Percentiles rank a stretch among this genome's conserved stretches.
These are phyloP conservation scores for Leuctra nigra DNA, from an alignment of 2,888 invertebrate genomes.

Conservation along the genomic window DNA sequence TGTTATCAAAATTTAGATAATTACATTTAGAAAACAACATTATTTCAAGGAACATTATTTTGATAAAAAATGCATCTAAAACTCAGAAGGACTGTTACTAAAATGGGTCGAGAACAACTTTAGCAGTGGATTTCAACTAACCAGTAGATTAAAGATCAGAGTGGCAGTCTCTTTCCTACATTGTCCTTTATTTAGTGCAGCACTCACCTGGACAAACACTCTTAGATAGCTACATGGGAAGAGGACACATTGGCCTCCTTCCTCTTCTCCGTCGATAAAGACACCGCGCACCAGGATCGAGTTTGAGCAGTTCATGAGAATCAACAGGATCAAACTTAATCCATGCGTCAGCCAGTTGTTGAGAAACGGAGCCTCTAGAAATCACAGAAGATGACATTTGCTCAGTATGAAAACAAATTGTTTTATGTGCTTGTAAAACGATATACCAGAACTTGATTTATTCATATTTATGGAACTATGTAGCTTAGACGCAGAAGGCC, in stretches of 20 bases:
- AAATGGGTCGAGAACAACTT: background rate
- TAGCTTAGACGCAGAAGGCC: too few relatives aligned
- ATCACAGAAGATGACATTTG: too few relatives aligned
- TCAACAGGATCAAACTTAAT: conserved; percentile 63
- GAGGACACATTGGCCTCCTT: conserved; percentile 72
- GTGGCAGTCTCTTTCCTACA: too few relatives aligned
- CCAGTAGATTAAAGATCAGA: background rate
- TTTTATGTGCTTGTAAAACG: too few relatives aligned
- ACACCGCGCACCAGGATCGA: conserved; percentile 81
- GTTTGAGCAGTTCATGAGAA: conserved; percentile 79
- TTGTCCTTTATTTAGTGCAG: background rate
- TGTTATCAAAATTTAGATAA: too few relatives aligned
- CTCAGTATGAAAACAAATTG: too few relatives aligned
- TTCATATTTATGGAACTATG: too few relatives aligned
- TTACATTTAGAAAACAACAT: background rate
- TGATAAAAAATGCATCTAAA: background rate
- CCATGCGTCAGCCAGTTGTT: conserved; percentile 78
- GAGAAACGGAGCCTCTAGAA: conserved; percentile 62
- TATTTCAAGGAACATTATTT: too few relatives aligned
- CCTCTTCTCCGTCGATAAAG: conserved; percentile 80
- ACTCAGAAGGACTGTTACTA: background rate
- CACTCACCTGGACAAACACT: conserved; percentile 55
- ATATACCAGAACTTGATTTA: too few relatives aligned
- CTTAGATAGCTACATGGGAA: conserved; percentile 79
- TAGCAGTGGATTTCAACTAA: background rate